Percentiles rank a stretch among this genome's conserved stretches.
These are phyloP conservation scores for Lucilia cuprina DNA, from an alignment of 1,140 invertebrate genomes.

Conservation along the genomic window DNA sequence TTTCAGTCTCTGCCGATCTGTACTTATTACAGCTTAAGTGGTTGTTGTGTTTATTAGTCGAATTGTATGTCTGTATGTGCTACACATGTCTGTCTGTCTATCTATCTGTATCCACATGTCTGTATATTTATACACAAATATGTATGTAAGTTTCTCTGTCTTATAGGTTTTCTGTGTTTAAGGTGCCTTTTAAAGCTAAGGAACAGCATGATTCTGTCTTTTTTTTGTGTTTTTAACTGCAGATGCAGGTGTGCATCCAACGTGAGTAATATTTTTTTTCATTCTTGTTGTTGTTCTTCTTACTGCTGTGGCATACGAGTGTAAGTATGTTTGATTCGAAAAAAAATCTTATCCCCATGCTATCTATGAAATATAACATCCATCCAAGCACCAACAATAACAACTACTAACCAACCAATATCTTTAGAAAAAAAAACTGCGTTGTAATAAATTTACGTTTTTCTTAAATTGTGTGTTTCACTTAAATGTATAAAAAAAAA, in stretches of 20 bases:
- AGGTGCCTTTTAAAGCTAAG: slow-evolving; percentile 29
- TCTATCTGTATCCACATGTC: background rate
- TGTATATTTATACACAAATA: background rate
- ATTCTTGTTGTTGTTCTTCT: background rate
- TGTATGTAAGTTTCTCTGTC: background rate
- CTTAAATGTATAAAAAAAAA: slow-evolving; percentile 26
- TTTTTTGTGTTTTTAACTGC: slow-evolving; percentile 14
- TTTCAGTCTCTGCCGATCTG: too few species aligned
- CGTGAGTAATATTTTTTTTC: slow-evolving; percentile 18
- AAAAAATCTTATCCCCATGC: slow-evolving; percentile 28
- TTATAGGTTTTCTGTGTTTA: slow-evolving; percentile 18
- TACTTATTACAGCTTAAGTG: background rate
- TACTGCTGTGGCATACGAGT: background rate
- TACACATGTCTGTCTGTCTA: background rate
- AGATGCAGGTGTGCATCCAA: slow-evolving; percentile 34
- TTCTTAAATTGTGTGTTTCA: slow-evolving; percentile 13
- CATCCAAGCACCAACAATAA: background rate
- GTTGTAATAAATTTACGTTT: slow-evolving; percentile 29
- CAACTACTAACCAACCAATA: background rate
- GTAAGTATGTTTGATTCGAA: background rate
- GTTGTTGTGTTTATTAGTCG: background rate
- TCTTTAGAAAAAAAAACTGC: slow-evolving; percentile 22
- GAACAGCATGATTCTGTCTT: slow-evolving; percentile 29
- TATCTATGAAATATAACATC: slow-evolving; percentile 8
- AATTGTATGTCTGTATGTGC: background rate